These are phyloP conservation scores for Helicoverpa assulta DNA, from an alignment of 2,888 invertebrate species.

Conservation along the genomic window DNA sequence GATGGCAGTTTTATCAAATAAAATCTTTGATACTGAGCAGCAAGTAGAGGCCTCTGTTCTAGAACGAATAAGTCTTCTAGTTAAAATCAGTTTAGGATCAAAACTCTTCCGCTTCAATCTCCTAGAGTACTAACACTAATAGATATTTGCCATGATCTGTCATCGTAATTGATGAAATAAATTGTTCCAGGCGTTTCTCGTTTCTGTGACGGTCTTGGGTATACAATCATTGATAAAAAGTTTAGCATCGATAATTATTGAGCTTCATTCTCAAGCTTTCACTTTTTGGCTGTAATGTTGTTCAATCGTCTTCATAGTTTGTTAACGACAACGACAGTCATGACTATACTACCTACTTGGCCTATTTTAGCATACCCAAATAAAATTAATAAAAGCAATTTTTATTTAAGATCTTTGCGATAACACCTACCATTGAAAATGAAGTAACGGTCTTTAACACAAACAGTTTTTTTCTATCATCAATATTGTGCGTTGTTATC, in stretches of 20 bases:
- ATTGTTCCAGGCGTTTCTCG: conserved; percentile 12
- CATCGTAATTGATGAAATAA: conserved; percentile 18
- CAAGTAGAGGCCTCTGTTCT: conserved; percentile 6
- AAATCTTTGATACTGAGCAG: conserved; percentile 30
- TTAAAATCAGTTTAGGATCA: conserved; percentile 8
- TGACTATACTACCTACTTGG: conserved; percentile 57
- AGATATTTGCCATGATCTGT: background rate
- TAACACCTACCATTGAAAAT: conserved; percentile 83
- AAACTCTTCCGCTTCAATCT: conserved; percentile 1
- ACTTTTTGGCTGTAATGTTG: conserved; percentile 71
- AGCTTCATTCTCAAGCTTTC: conserved; percentile 74
- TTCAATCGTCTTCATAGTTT: conserved; percentile 56
- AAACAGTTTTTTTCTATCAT: conserved; percentile 5
- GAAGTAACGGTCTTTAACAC: conserved; percentile 69
- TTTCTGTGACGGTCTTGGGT: conserved; percentile 29
- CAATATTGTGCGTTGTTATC: conserved; percentile 64
- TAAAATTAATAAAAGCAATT: conserved; percentile 75
- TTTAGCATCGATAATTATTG: conserved; percentile 65
- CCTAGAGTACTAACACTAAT: background rate
- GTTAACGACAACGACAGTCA: conserved; percentile 52
- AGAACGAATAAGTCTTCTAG: background rate
- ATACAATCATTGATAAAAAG: conserved; percentile 52
- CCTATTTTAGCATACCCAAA: conserved; percentile 68
- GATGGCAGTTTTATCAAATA: conserved; percentile 22
- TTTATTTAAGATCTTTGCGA: conserved; percentile 82